Conservation (phyloP, 2,113 vertebrate genomes). For the Syngnathus scovelli region DNA sequence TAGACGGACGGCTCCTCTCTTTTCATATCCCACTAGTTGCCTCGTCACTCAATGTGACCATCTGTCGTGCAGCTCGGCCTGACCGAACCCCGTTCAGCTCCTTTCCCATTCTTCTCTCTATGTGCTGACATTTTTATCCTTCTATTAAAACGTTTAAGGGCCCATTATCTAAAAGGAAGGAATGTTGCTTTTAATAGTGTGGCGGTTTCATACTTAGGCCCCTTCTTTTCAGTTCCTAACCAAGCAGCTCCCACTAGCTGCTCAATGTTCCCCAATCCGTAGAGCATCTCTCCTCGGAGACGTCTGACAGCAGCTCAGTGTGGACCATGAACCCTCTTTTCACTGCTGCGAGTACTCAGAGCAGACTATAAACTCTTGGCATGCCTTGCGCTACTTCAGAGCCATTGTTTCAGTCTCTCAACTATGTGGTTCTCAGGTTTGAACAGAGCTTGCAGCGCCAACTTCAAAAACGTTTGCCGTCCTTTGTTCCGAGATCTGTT, state of each 20-base stretch:
- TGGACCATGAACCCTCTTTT: constrained; percentile 44
- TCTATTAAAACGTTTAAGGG: constrained; percentile 73
- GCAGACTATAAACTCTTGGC: constrained; percentile 63
- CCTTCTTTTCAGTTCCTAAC: constrained; percentile 60
- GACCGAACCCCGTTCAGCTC: constrained; percentile 35
- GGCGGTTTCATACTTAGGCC: constrained; percentile 60
- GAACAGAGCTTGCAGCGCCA: constrained; percentile 28
- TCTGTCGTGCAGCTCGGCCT: constrained; percentile 47
- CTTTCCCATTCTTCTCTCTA: constrained; percentile 60
- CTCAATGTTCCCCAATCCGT: constrained; percentile 47
- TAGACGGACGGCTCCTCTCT: constrained; percentile 31
- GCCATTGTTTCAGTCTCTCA: constrained; percentile 48
- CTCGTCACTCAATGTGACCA: constrained; percentile 38
- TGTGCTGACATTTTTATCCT: constrained; percentile 73
- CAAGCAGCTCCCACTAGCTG: constrained; percentile 35
- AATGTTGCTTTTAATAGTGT: constrained; percentile 70
- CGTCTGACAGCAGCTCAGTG: constrained; percentile 39
- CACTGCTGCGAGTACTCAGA: constrained; percentile 39
- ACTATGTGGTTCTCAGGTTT: constrained; percentile 44
- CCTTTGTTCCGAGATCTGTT: constrained; percentile 50
- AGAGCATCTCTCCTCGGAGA: constrained; percentile 33
- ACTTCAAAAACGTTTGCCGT: constrained; percentile 33
- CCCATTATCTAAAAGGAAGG: constrained; percentile 71
- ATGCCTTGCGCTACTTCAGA: constrained; percentile 53
- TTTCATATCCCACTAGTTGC: constrained; percentile 39